Base-by-base conservation (phyloP, 2,113 vertebrate genomes). In the Prolemur simus region DNA sequence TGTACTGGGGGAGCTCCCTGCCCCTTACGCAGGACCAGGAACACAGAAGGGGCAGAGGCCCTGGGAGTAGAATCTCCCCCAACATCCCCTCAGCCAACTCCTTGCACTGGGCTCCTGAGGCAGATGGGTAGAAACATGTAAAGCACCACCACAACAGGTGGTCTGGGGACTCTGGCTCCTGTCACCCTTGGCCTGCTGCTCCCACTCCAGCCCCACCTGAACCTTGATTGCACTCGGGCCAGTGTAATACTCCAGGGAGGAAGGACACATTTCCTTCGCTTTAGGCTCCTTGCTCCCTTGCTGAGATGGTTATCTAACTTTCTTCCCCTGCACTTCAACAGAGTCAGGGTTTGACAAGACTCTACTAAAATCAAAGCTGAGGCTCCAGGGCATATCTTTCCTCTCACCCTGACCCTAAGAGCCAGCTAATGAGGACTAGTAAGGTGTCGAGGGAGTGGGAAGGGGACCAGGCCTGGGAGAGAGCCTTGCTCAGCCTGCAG, bases 281-380 rank as follows among this genome's bases (percentile, higher is more conserved):
- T 69, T 58, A 54, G 68, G 42, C 21, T 87, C 37, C 37, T 74
- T 29, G 56, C 3, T 27, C 27, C 71, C 42, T 56, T 64, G 71
- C 54, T 71, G 56, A 74, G 11, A 60, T 9, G 15, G 25, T 64
- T 47, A 45, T 60, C 49, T 92, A 84, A 81, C 49, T 90, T 82
- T 74, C 64, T 49, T 54, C 45, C 87, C 49, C 74, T 83, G 73
- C 45, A 85, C 20, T 11, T 84, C 37, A 60, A 17, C 3, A 25
- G 25, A 85, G n/a, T 25, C 17, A 21, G 73, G 14, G 60, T 60
- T 42, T 64, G 39, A 64, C 49, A 73, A 54, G 77, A 90, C 17
- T 77, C 39, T 87, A 32, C 66, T 84, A 64, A 88, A 74, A 81
- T 66, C 92, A 85, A 73, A 64, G 60, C 66, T 73, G 77, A 94